Conservation (phyloP, 30 jellyfish, hydroid and myxozoan species). For the Nemopilema nomurai region DNA sequence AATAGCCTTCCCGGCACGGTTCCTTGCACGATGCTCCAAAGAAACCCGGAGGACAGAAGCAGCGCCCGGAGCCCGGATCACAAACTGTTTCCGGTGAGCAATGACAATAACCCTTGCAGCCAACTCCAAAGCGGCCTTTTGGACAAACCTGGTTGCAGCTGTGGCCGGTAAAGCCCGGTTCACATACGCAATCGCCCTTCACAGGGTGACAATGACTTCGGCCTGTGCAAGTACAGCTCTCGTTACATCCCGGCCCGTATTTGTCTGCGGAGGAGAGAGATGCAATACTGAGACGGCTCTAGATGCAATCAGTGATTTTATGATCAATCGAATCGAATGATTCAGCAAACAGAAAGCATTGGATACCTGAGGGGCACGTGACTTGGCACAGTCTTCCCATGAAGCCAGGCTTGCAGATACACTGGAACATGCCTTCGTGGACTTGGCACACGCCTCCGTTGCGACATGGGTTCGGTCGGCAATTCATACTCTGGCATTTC, state of each 20-base stretch:
- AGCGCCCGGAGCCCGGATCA: constrained; percentile 65
- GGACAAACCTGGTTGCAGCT: constrained; percentile 47
- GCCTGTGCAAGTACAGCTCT: constrained; percentile 57
- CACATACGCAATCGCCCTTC: constrained; percentile 59
- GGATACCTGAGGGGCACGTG: constrained; percentile 83
- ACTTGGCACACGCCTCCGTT: constrained; percentile 61
- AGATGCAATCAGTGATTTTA: neutral
- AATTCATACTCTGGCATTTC: constrained; percentile 67
- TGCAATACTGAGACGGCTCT: neutral
- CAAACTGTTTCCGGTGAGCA: constrained; percentile 49
- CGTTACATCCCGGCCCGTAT: constrained; percentile 53
- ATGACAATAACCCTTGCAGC: constrained; percentile 40
- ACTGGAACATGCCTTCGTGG: constrained; percentile 40
- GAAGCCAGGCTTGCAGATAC: constrained; percentile 84
- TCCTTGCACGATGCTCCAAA: constrained; percentile 59
- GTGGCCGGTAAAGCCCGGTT: constrained; percentile 55
- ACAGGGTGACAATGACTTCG: constrained; percentile 54
- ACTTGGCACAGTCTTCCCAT: constrained; percentile 71
- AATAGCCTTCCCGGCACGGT: constrained; percentile 54
- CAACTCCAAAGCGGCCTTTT: constrained; percentile 51
- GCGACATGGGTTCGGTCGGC: constrained; percentile 87
- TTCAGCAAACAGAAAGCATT: neutral
- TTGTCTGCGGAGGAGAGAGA: constrained; percentile 21
- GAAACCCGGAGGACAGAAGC: constrained; percentile 68
- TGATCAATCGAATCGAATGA: neutral